Evolutionary conservation across 2,797 vertebrate species (phyloP).

Genomic region (Lerista edwardsae): DNA sequence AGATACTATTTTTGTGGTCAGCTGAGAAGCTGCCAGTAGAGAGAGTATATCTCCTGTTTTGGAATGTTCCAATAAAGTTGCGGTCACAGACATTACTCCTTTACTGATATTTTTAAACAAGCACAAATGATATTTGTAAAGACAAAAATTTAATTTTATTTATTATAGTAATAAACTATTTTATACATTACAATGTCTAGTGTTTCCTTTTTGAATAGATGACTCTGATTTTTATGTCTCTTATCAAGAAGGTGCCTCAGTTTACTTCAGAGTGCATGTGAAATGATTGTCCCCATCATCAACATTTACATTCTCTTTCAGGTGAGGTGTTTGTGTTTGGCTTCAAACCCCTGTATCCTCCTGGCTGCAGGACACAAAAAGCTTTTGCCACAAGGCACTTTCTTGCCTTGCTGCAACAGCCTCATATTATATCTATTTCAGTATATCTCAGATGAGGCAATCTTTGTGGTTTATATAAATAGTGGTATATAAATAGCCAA

Average conservation of each 20-base stretch:
- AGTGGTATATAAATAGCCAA: no score
- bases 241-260: neutral
- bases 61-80: slow-evolving; percentile 65
- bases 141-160: slow-evolving; percentile 80
- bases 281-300: neutral
- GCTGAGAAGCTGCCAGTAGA: slow-evolving; percentile 74
- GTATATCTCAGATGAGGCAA: no score
- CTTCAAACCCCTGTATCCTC: no score
- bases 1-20: slow-evolving; percentile 80
- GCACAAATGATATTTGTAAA: slow-evolving; percentile 87
- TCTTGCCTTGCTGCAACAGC: no score
- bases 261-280: neutral
- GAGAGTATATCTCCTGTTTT: slow-evolving; percentile 55
- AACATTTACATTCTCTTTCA: neutral
- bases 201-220: slow-evolving; percentile 45
- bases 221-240: neutral
- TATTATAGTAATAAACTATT: slow-evolving; percentile 91
- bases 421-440: no score
- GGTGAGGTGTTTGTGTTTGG: neutral
- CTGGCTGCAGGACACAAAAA: no score
- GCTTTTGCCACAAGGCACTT: no score
- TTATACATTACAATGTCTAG: slow-evolving; percentile 79
- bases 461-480: neutral
- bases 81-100: slow-evolving; percentile 68
- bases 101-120: slow-evolving; percentile 84